Percentiles rank a stretch among this genome's conserved stretches.
These are phyloP conservation scores for Pica pica DNA, from an alignment of 2,113 vertebrate species.

Conservation along the genomic window DNA sequence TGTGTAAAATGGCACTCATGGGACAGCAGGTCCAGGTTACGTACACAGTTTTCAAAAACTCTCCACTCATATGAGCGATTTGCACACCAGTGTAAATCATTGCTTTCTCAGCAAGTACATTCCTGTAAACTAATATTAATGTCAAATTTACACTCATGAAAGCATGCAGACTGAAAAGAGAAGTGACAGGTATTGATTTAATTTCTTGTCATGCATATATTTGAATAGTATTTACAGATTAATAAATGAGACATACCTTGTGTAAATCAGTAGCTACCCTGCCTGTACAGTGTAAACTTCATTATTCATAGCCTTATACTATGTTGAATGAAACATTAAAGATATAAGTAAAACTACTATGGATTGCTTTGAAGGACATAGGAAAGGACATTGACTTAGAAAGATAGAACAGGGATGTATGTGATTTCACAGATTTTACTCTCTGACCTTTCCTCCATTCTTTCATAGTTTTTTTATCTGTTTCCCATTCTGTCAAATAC, in stretches of 20 bases:
- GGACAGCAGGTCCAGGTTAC: not conserved
- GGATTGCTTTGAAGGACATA: not conserved
- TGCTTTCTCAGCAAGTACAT: conserved; percentile 25
- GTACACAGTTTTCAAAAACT: not conserved
- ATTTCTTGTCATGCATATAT: conserved; percentile 18
- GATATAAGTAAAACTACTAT: not conserved
- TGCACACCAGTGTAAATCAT: not conserved
- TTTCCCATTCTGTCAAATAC: not conserved
- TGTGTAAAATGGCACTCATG: not conserved
- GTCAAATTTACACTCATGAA: not conserved
- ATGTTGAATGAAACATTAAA: conserved; percentile 15
- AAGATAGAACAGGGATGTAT: not conserved
- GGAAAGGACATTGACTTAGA: not conserved
- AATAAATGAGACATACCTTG: not conserved
- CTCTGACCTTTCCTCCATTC: not conserved
- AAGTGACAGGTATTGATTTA: conserved; percentile 31
- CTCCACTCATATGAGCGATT: not conserved
- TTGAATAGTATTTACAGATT: conserved; percentile 27
- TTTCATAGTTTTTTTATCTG: not conserved
- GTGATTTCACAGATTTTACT: not conserved
- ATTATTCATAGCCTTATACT: not conserved
- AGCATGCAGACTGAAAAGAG: not conserved
- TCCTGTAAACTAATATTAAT: conserved; percentile 6
- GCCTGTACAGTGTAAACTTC: not conserved
- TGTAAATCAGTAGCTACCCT: conserved; percentile 33